phyloP scores from a whole-genome alignment of 30 jellyfish, hydroid and myxozoan species.

The Aurelia aurita complex sp. Pacific region DNA sequence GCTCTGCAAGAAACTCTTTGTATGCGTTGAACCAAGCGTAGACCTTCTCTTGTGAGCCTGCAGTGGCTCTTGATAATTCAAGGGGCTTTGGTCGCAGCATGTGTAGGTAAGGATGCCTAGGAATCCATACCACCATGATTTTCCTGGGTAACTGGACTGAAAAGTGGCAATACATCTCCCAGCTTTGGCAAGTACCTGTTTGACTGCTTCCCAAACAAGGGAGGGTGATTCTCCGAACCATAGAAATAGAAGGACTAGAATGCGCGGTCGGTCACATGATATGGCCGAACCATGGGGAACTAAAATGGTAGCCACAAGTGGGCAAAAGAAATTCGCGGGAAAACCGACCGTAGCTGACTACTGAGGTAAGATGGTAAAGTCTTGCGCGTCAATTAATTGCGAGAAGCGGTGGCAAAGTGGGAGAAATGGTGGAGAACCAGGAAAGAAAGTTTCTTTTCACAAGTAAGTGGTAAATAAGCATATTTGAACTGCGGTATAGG shows the following conservation, averaged over 20 bases:
- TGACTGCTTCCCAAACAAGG: slow-evolving; percentile 5
- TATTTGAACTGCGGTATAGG: no score
- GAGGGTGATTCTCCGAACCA: not conserved
- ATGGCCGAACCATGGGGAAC: no score
- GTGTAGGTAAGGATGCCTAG: slow-evolving; percentile 7
- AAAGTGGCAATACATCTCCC: not conserved
- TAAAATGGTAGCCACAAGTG: no score
- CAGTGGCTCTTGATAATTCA: slow-evolving; percentile 13
- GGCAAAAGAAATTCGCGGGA: no score
- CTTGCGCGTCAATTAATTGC: not conserved
- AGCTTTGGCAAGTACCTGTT: slow-evolving; percentile 9
- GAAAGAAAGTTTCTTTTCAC: no score
- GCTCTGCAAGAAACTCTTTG: slow-evolving; percentile 8
- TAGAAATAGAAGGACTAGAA: no score
- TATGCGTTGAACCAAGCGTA: slow-evolving; percentile 4
- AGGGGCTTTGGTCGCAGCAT: slow-evolving; percentile 7
- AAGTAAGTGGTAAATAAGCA: no score
- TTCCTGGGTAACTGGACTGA: not conserved
- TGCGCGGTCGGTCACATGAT: no score
- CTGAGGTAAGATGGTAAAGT: no score
- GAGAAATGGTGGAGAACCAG: no score
- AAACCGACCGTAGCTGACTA: no score
- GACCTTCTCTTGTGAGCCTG: slow-evolving; percentile 4
- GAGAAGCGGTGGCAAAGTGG: no score
- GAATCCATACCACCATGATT: not conserved